Conservation (phyloP, 2,888 invertebrate genomes). For the Thelaira solivaga region DNA sequence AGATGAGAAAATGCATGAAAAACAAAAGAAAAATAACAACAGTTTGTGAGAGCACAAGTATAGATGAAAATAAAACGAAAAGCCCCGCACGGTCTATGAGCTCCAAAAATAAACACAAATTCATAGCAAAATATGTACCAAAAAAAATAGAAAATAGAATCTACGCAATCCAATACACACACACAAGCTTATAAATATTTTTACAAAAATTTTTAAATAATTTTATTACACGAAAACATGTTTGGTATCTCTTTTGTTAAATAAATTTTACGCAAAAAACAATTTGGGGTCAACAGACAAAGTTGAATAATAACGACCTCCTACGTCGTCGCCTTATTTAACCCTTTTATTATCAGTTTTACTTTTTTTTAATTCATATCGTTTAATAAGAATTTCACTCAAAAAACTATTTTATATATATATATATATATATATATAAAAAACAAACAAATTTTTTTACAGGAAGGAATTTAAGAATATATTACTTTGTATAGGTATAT, state of each 20-base stretch:
- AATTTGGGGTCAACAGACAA: not conserved
- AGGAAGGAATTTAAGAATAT: not conserved
- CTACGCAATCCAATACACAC: slow-evolving; percentile 13
- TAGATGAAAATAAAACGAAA: slow-evolving; percentile 37
- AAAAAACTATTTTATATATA: slow-evolving; percentile 1
- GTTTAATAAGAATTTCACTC: slow-evolving; percentile 1
- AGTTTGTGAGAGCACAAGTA: not conserved
- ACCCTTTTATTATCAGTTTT: not conserved
- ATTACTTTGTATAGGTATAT: slow-evolving; percentile 44
- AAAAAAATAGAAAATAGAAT: slow-evolving; percentile 25
- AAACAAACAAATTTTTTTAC: too few species aligned
- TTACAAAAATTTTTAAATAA: slow-evolving; percentile 1
- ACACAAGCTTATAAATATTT: slow-evolving; percentile 1
- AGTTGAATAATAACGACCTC: slow-evolving; percentile 22
- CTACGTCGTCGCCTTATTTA: slow-evolving; percentile 21
- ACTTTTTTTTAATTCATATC: not conserved
- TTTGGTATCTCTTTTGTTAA: not conserved
- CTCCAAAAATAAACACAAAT: slow-evolving; percentile 62
- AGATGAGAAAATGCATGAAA: slow-evolving; percentile 16
- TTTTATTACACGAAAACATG: not conserved
- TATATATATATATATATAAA: too few species aligned
- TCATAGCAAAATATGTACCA: slow-evolving; percentile 21
- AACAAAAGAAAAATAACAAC: not conserved
- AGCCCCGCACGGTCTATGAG: slow-evolving; percentile 54
- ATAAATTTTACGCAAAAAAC: not conserved